phyloP scores from a whole-genome alignment of 2,113 vertebrate genomes.

The Coptodon bakossiorum region DNA sequence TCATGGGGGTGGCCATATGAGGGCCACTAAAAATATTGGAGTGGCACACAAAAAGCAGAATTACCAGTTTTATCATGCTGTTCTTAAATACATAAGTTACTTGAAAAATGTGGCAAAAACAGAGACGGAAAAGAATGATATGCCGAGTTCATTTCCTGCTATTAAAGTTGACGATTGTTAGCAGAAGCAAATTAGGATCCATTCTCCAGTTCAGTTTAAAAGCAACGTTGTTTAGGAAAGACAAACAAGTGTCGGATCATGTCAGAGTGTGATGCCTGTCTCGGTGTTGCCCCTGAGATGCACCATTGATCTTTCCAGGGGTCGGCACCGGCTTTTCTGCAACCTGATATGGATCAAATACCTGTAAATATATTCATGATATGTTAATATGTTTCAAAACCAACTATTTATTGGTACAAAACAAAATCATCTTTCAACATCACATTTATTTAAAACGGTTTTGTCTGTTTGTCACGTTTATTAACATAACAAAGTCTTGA shows the following conservation, averaged over 20 bases:
- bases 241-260: background rate
- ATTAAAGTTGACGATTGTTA: background rate
- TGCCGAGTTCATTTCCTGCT: rapidly evolving
- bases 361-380: background rate
- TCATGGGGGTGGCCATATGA: background rate
- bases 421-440: background rate
- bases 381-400: background rate
- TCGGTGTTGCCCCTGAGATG: background rate
- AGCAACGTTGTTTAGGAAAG: background rate
- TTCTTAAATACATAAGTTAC: rapidly evolving
- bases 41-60: rapidly evolving
- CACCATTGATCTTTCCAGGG: rapidly evolving
- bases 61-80: background rate
- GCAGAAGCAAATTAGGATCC: background rate
- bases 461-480: too few species aligned
- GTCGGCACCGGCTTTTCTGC: background rate
- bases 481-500: background rate
- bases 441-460: background rate
- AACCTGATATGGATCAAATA: background rate
- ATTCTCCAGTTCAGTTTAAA: background rate
- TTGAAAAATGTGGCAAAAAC: background rate
- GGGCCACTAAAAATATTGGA: background rate
- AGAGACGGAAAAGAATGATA: background rate
- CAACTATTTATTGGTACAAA: background rate
- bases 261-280: background rate